Conservation (phyloP, 2,888 invertebrate genomes). For the Drosophila parthenogenetica region DNA sequence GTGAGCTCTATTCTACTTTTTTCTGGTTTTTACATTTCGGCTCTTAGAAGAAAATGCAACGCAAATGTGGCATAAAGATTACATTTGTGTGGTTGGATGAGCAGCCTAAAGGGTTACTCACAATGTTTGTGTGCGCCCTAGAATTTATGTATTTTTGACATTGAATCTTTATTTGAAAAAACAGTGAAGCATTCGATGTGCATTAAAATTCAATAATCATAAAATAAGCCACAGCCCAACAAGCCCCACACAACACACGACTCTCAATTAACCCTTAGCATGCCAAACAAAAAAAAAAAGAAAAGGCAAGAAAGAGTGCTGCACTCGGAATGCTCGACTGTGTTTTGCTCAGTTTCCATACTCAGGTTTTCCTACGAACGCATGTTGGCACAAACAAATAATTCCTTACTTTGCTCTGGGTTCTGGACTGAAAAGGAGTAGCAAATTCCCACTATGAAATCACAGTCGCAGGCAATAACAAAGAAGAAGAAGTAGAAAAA, state of each 20-base stretch:
- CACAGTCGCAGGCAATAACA: constrained; percentile 40
- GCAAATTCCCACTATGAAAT: constrained; percentile 22
- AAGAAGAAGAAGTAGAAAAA: constrained; percentile 12
- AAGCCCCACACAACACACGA: constrained; percentile 30
- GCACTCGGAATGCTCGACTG: no score
- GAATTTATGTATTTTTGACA: constrained; percentile 65
- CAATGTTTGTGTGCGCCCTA: constrained; percentile 17
- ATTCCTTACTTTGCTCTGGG: no score
- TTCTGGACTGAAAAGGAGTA: background rate
- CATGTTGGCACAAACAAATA: no score
- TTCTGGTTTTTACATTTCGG: constrained; percentile 6
- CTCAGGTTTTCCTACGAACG: no score
- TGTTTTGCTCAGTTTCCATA: no score
- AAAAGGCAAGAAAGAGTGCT: background rate
- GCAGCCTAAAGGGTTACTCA: constrained; percentile 35
- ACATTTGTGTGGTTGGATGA: constrained; percentile 41
- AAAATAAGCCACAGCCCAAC: constrained; percentile 58
- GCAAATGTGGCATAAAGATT: constrained; percentile 66
- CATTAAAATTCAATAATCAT: constrained; percentile 84
- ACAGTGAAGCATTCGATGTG: constrained; percentile 74
- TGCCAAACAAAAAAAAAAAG: constrained; percentile 2
- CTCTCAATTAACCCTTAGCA: constrained; percentile 63
- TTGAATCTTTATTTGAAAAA: constrained; percentile 74
- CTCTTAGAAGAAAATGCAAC: constrained; percentile 51
- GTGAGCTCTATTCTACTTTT: no score